Evolutionary conservation across 2,888 invertebrate species (phyloP).

Genomic region (Elysia crispata): DNA sequence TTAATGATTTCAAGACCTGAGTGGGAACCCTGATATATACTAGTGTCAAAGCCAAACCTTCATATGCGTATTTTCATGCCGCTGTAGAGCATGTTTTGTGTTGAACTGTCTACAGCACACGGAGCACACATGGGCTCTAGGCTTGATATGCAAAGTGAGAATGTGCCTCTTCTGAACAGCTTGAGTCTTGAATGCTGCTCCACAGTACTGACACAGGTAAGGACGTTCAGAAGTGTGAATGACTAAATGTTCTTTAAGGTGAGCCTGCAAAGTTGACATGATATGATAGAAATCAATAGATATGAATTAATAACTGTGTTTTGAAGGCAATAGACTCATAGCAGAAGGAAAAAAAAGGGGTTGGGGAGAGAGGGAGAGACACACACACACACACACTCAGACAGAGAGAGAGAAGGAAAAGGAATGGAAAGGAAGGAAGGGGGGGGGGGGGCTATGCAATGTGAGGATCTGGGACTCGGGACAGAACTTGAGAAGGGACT

Average conservation of each 20-base stretch:
- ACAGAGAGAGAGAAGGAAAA: too few relatives aligned
- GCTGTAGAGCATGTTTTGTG: constrained; percentile 49
- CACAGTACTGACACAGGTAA: constrained; percentile 53
- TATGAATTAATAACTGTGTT: not conserved
- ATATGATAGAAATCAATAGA: not conserved
- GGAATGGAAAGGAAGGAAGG: too few relatives aligned
- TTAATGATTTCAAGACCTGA: not conserved
- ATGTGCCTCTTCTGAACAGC: constrained; percentile 54
- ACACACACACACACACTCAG: too few relatives aligned
- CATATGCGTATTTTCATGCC: constrained; percentile 47
- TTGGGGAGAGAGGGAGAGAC: too few relatives aligned
- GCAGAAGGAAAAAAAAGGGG: too few relatives aligned
- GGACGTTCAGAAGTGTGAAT: constrained; percentile 53
- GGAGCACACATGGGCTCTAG: constrained; percentile 45
- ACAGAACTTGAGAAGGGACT: too few relatives aligned
- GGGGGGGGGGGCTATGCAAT: too few relatives aligned
- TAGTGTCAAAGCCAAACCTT: not conserved
- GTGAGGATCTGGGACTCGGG: too few relatives aligned
- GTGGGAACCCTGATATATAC: not conserved
- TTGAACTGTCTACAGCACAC: constrained; percentile 52
- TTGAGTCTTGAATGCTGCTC: constrained; percentile 54
- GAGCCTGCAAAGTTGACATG: constrained; percentile 47
- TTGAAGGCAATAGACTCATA: too few relatives aligned
- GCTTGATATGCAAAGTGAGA: constrained; percentile 49
- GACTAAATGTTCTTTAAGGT: constrained; percentile 50